Conservation (phyloP, 2,797 vertebrate genomes). For the Sebastes wilsoni region DNA sequence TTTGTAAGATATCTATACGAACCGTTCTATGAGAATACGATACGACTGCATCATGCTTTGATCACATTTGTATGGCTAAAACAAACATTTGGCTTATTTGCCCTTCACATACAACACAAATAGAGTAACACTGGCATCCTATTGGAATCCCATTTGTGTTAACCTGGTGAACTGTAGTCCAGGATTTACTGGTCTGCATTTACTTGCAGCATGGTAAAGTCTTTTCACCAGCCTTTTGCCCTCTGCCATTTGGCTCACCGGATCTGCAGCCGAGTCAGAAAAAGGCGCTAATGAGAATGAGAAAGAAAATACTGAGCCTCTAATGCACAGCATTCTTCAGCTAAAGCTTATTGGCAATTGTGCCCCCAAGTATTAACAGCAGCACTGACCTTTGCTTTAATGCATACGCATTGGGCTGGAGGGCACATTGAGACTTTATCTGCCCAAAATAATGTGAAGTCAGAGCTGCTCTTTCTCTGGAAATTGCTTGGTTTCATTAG, state of each 20-base stretch:
- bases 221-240: background rate
- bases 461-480: conserved; percentile 5
- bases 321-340: conserved; percentile 14
- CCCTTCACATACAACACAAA: background rate
- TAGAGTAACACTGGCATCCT: background rate
- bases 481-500: conserved; percentile 9
- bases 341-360: conserved; percentile 10
- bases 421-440: conserved; percentile 14
- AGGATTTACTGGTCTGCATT: background rate
- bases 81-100: background rate
- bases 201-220: background rate
- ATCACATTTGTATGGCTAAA: background rate
- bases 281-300: conserved; percentile 20
- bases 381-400: conserved; percentile 48
- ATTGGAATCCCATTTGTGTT: background rate
- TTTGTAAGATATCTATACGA: no score
- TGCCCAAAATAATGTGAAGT: conserved; percentile 3
- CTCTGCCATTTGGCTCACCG: conserved; percentile 1
- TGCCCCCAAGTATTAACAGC: conserved; percentile 19
- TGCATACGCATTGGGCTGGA: background rate
- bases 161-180: background rate
- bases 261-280: background rate
- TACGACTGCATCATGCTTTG: background rate
- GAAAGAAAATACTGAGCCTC: conserved; percentile 8
- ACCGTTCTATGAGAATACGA: no score